Conservation (phyloP, 2,888 invertebrate genomes). For the Abrostola tripartita region DNA sequence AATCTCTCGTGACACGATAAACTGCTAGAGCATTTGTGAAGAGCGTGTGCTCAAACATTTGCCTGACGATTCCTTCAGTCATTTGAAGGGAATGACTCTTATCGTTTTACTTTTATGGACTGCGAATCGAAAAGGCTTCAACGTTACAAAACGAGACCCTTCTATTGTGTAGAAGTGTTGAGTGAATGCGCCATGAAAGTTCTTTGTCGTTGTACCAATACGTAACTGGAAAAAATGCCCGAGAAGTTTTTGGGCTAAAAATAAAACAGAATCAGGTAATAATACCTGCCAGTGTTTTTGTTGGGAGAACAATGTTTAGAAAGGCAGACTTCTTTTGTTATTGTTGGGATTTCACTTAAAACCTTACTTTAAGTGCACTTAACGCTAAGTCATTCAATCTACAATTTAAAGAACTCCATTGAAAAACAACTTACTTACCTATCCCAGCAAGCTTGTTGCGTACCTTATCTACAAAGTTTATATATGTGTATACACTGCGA, state of each 20-base stretch:
- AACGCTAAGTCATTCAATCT: slow-evolving; percentile 35
- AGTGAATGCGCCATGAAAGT: slow-evolving; percentile 76
- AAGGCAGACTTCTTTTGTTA: slow-evolving; percentile 42
- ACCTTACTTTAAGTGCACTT: slow-evolving; percentile 48
- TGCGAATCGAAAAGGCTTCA: slow-evolving; percentile 83
- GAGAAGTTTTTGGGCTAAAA: slow-evolving; percentile 52
- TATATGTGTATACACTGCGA: slow-evolving; percentile 37
- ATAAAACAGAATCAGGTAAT: slow-evolving; percentile 54
- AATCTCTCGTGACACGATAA: slow-evolving; percentile 76
- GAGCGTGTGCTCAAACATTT: slow-evolving; percentile 71
- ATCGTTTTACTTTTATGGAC: slow-evolving; percentile 85
- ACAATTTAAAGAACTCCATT: slow-evolving; percentile 35
- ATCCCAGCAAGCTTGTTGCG: slow-evolving; percentile 3
- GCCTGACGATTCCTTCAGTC: slow-evolving; percentile 78
- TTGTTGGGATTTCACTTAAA: slow-evolving; percentile 37
- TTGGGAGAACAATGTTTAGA: slow-evolving; percentile 42
- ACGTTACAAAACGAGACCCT: slow-evolving; percentile 82
- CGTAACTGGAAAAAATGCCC: slow-evolving; percentile 65
- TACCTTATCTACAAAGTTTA: slow-evolving; percentile 25
- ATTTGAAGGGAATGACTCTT: slow-evolving; percentile 83
- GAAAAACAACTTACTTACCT: slow-evolving; percentile 33
- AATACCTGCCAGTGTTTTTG: slow-evolving; percentile 41
- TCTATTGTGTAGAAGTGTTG: slow-evolving; percentile 80
- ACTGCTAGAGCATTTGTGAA: slow-evolving; percentile 64
- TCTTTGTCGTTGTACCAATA: slow-evolving; percentile 73